A percentile compares a stretch with the other conserved stretches of the same genome.
These are phyloP conservation scores for Solea solea DNA, from an alignment of 2,113 vertebrate genomes.

Conservation along the genomic window DNA sequence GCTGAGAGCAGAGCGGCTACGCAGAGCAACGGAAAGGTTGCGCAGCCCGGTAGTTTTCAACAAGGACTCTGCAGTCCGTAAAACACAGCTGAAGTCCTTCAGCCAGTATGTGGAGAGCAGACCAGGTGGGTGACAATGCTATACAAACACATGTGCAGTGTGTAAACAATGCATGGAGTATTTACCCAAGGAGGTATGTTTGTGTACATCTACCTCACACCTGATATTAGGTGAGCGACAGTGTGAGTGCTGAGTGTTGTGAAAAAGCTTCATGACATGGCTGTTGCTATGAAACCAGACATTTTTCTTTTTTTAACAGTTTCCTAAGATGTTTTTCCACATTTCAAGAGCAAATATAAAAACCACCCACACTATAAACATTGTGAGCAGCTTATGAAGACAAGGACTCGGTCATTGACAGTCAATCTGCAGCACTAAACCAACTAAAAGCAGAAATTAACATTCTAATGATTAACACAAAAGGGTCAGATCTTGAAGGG, in stretches of 20 bases:
- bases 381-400: no score
- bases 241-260: background rate
- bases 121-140: conserved; percentile 86
- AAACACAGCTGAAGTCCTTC: conserved; percentile 98
- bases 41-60: conserved; percentile 93
- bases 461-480: no score
- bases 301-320: background rate
- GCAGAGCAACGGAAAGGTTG: conserved; percentile 90
- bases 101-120: conserved; percentile 96
- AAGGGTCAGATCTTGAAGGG: no score
- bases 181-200: conserved; percentile 44
- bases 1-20: conserved; percentile 87
- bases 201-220: background rate
- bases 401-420: no score
- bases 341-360: background rate
- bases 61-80: conserved; percentile 94
- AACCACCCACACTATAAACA: no score
- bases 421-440: background rate
- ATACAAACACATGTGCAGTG: conserved; percentile 6
- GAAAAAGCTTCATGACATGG: background rate
- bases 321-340: background rate
- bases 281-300: background rate
- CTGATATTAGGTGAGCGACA: no score
- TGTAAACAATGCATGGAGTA: conserved; percentile 6
- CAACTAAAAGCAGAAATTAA: background rate